phyloP scores from a whole-genome alignment of 1,140 invertebrate species.

The Drosophila arawakana region DNA sequence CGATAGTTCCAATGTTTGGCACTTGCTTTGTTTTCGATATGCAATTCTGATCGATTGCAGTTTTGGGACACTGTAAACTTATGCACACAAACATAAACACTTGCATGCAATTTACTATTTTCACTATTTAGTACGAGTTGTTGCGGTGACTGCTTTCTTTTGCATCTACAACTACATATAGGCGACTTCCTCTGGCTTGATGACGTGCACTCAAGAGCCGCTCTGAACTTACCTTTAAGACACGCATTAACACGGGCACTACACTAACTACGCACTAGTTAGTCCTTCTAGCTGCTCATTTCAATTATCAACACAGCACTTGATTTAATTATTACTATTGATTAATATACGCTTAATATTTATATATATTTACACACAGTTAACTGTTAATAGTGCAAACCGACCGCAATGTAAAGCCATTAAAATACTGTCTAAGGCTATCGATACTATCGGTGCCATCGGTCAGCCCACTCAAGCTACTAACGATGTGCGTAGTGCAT shows the following conservation, averaged over 20 bases:
- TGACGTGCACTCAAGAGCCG: slow-evolving; percentile 51
- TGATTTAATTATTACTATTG: neutral
- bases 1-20: slow-evolving; percentile 11
- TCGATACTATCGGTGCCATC: slow-evolving; percentile 2
- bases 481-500: neutral
- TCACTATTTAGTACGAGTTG: neutral
- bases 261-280: slow-evolving; percentile 26
- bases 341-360: neutral
- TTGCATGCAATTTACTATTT: slow-evolving; percentile 2
- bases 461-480: neutral
- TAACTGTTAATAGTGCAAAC: slow-evolving; percentile 10
- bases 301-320: slow-evolving; percentile 1
- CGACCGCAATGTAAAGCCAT: slow-evolving; percentile 22
- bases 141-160: slow-evolving; percentile 33
- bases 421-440: slow-evolving; percentile 1
- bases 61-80: slow-evolving; percentile 14
- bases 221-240: slow-evolving; percentile 43
- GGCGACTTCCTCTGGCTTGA: slow-evolving; percentile 25
- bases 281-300: neutral
- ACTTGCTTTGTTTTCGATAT: slow-evolving; percentile 24
- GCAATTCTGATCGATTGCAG: slow-evolving; percentile 24
- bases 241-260: slow-evolving; percentile 8
- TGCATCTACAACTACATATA: slow-evolving; percentile 21
- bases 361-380: neutral
- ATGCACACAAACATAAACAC: neutral